Evolutionary conservation across 2,888 invertebrate species (phyloP), one percentile per base, ranked within the genome.

Genomic region (Drosophila limbata): DNA sequence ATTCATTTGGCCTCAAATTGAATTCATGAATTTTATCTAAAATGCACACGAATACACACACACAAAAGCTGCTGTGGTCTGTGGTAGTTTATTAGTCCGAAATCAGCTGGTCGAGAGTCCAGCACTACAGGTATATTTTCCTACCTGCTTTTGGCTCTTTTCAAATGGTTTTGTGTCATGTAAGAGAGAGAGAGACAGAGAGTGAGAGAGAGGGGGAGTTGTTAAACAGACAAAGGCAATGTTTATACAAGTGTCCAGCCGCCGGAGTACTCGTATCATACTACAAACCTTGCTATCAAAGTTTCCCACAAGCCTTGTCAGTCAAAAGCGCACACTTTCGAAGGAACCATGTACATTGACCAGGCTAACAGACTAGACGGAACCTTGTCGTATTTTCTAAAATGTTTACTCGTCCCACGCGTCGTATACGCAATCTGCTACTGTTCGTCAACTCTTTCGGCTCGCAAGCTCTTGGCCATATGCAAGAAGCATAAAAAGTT

Each of bases 401-500:
- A 73, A 37, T 63, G 69, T 44, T 66, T 59, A 45, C 51, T 40
- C 51, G 9, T 42, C n/a, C 39, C 25, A 63, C 42, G 62, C 48
- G 65, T 63, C 69, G 73, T 73, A 57, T 63, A 73, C 77, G 66
- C 77, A 78, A 78, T 78, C 60, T 77, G 72, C 48, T 64, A 44
- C 48, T 35, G 45, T 17, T 15, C 5, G 53, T 17, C 17, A 37
- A 40, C 39, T 19, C 13, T 63, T 25, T 57, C n/a, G 35, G 35
- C 51, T 17, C 45, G 50, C 50, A 48, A 28, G 52, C 51, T 63
- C n/a, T 48, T 50, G 69, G 69, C 75, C 81, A 81, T 68, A 78
- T 83, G 81, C 75, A 83, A 65, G 67, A 39, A 57, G 67, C 75
- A 86, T 82, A 76, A 82, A 76, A 82, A 78, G 68, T 69, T 80